These are phyloP conservation scores for Typhlichthys eigenmanni DNA, from an alignment of 2,797 vertebrate species.

Conservation along the genomic window DNA sequence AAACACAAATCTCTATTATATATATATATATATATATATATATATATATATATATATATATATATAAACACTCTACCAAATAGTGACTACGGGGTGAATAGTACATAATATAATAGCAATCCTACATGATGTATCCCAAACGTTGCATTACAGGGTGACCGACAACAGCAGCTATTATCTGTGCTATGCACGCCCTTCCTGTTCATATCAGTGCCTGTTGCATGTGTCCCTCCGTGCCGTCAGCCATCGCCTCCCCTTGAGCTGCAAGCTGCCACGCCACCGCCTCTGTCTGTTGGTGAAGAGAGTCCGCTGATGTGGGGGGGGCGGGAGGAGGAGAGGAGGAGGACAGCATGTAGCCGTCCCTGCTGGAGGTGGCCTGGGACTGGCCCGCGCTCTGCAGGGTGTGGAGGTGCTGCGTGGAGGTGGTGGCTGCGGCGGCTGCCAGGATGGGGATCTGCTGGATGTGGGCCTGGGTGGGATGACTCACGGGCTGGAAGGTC, in stretches of 20 bases:
- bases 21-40: no score
- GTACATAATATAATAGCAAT: conserved; percentile 65
- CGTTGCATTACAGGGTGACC: conserved; percentile 45
- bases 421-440: neutral
- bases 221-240: conserved; percentile 56
- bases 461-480: conserved; percentile 61
- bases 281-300: conserved; percentile 50
- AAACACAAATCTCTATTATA: no score
- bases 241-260: conserved; percentile 55
- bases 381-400: conserved; percentile 52
- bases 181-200: conserved; percentile 9
- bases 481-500: conserved; percentile 75
- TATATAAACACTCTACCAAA: no score
- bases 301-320: conserved; percentile 45
- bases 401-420: conserved; percentile 68
- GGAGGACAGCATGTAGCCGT: conserved; percentile 62
- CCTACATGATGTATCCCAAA: conserved; percentile 67
- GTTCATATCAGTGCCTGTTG: conserved; percentile 66
- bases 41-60: no score
- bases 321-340: conserved; percentile 47
- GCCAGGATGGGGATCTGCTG: conserved; percentile 75
- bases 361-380: conserved; percentile 50
- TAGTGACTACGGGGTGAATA: conserved; percentile 60
- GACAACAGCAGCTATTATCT: conserved; percentile 23
- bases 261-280: conserved; percentile 63